Base-by-base conservation (phyloP, 2,797 vertebrate species). In the Macrochelys suwanniensis region DNA sequence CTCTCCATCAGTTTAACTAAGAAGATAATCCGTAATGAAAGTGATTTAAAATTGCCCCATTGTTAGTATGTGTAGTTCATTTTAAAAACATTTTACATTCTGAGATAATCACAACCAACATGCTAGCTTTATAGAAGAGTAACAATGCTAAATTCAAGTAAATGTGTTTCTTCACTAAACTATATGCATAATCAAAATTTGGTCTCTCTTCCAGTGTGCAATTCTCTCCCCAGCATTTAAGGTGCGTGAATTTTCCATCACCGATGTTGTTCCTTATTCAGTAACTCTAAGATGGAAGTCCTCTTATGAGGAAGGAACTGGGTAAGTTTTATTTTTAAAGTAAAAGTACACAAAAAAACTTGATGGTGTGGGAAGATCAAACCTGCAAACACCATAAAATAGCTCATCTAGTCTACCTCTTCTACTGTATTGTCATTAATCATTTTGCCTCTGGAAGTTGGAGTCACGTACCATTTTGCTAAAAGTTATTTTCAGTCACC, bases 201-300 rank as follows among this genome's bases (percentile, higher is more conserved):
- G 61, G 4, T 94, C 19, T 93, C 95, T 97, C 87, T 93, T 94
- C 86, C 96, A 98, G 98, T 98, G 98, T 97, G 98, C 98, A 80
- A 98, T 98, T 96, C 98, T 98, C 93, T 98, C 98, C 65, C 98
- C 98, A 86, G 98, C 98, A 93, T 98, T 98, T 96, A 98, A 98
- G 97, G 98, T 98, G 49, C 98, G 98, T 80, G 98, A 98, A 85
- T 98, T 98, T 97, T 98, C 98, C 57, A 98, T 98, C 97, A 98
- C 98, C 49, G 98, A 98, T 97, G 87, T 98, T 93, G 97, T 98
- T 96, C 98, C 98, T 57, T 98, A 98, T 80, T 98, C 98, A 84
- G 31, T 98, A 95, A 98, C 98, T 0, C 54, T 98, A 91, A 97
- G 97, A 51, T 98, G 98, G 98, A 98, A 98, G 85, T 98, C 98